Evolutionary conservation across 2,113 vertebrate species (phyloP).

Genomic region (Rana temporaria): DNA sequence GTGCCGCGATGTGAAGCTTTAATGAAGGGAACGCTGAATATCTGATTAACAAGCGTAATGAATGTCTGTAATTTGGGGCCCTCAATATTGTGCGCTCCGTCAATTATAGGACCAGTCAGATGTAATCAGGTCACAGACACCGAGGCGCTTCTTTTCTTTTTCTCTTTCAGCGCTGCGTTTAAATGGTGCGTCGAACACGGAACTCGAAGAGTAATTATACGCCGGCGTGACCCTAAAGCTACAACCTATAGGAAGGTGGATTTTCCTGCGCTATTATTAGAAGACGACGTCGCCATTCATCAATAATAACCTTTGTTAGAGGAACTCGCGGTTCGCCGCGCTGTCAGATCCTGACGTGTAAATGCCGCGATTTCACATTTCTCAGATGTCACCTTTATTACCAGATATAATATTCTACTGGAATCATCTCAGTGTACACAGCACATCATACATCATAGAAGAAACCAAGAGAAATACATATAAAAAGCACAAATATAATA

Average conservation of each 20-base stretch:
- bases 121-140: conserved; percentile 24
- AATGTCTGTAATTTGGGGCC: neutral
- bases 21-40: neutral
- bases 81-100: conserved; percentile 27
- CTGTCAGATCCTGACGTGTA: neutral
- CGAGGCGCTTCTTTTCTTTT: neutral
- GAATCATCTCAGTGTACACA: too few species aligned
- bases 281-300: neutral
- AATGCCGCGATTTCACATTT: too few species aligned
- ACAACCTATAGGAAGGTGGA: neutral
- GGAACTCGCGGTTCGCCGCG: neutral
- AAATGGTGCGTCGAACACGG: neutral
- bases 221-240: neutral
- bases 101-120: conserved; percentile 14
- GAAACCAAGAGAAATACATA: too few species aligned
- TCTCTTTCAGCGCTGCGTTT: neutral
- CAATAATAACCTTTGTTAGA: neutral
- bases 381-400: neutral
- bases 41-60: conserved; percentile 19
- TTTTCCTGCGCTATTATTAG: too few species aligned
- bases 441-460: too few species aligned
- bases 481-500: too few species aligned
- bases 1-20: conserved; percentile 4
- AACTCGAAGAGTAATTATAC: conserved; percentile 27
- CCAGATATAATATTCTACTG: too few species aligned